Percentiles rank a stretch among this genome's conserved stretches.
phyloP scores from a whole-genome alignment of 2,797 vertebrate genomes.

The Channa striata region DNA sequence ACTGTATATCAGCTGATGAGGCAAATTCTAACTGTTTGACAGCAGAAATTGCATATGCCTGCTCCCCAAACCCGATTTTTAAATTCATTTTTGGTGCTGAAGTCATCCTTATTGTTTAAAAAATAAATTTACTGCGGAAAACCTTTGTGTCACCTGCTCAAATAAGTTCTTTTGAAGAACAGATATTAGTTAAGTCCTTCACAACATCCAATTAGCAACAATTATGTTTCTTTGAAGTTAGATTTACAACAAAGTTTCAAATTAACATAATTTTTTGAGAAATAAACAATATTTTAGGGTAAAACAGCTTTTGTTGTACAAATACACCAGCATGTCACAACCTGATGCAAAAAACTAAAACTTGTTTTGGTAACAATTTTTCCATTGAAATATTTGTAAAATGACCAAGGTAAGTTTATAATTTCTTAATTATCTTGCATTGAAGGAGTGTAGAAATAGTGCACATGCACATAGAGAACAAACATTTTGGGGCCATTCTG shows the following conservation, averaged over 20 bases:
- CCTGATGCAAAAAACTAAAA: background rate
- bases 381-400: too few species aligned
- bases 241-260: background rate
- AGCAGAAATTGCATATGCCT: constrained; percentile 7
- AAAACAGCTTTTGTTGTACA: background rate
- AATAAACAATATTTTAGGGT: background rate
- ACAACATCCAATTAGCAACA: background rate
- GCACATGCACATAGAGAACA: too few species aligned
- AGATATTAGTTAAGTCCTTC: constrained; percentile 5
- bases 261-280: background rate
- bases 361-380: too few species aligned
- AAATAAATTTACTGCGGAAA: background rate
- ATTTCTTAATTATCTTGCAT: too few species aligned
- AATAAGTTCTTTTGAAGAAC: background rate
- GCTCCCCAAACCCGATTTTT: background rate
- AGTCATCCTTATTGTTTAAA: background rate
- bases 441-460: too few species aligned
- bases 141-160: background rate
- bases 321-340: background rate
- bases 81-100: background rate
- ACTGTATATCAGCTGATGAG: constrained; percentile 19
- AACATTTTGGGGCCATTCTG: too few species aligned
- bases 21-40: constrained; percentile 19
- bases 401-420: too few species aligned
- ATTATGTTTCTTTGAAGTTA: background rate